Evolutionary conservation across 2,888 invertebrate species (phyloP), one percentile per base, ranked within the genome.

Genomic region (Xanthorhoe designata): DNA sequence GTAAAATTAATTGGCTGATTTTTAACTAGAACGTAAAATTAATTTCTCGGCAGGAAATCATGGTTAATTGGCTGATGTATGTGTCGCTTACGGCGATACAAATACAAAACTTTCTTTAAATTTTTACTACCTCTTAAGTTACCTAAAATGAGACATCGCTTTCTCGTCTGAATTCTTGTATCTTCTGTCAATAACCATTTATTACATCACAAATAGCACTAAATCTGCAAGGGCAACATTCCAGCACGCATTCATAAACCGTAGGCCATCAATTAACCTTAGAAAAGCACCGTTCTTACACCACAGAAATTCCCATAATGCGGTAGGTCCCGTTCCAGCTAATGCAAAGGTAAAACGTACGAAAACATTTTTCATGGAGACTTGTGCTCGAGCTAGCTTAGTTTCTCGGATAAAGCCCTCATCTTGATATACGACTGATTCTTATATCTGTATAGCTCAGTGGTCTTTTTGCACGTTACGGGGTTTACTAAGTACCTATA

Each of bases 181-280:
- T 60, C 29, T 51, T 78, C 77, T 75, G 77, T 78, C 78, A 78
- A 77, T 76, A 75, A 81, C 75, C 78, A 83, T 80, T 81, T 79
- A 83, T 81, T 81, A 77, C 80, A 78, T 78, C 78, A 80, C 79
- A 79, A 81, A 80, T 75, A 80, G 72, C 75, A 78, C 78, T 80
- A 85, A 90, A 91, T 91, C 90, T 85, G 82, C 86, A 85, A 85
- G 77, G 81, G 79, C 83, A 80, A 80, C 90, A 90, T 91, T 88
- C 91, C 84, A 84, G 86, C 92, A 91, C 91, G 91, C 83, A 84
- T 82, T 82, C 76, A 75, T 76, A 77, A 81, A 81, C 81, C 74
- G 78, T 78, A 85, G 81, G 78, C 82, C 84, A 87, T 88, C 89
- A 87, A 89, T 89, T 88, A 87, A 84, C 82, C 79, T 83, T 76